phyloP scores from a whole-genome alignment of 1,140 invertebrate genomes.

The Heliothis subflexa region DNA sequence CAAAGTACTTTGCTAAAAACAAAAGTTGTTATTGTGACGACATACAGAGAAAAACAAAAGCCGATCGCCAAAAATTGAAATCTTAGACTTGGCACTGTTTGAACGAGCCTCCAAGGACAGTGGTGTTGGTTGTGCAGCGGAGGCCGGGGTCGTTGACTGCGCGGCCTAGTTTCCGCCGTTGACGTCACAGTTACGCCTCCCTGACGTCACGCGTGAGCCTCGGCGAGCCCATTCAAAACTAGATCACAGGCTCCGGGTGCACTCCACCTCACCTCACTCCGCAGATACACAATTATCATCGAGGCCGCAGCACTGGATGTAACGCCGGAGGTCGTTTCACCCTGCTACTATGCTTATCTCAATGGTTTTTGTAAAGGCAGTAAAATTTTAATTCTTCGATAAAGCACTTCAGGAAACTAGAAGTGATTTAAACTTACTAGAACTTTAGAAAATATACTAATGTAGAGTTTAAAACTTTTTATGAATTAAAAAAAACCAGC shows the following conservation, averaged over 20 bases:
- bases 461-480: too few relatives aligned
- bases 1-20: not conserved
- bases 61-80: not conserved
- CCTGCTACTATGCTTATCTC: slow-evolving; percentile 9
- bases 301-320: slow-evolving; percentile 63
- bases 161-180: slow-evolving; percentile 76
- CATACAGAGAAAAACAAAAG: not conserved
- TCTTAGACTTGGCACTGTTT: slow-evolving; percentile 46
- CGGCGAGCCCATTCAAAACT: slow-evolving; percentile 82
- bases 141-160: slow-evolving; percentile 71
- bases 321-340: slow-evolving; percentile 73
- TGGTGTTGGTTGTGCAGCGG: slow-evolving; percentile 67
- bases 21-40: not conserved
- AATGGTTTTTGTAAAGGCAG: slow-evolving; percentile 53
- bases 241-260: slow-evolving; percentile 71
- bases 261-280: slow-evolving; percentile 59
- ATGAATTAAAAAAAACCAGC: too few relatives aligned
- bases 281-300: slow-evolving; percentile 58
- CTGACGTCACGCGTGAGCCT: slow-evolving; percentile 79
- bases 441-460: too few relatives aligned
- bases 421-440: too few relatives aligned
- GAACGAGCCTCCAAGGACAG: slow-evolving; percentile 38
- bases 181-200: slow-evolving; percentile 82
- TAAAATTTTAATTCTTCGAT: not conserved
- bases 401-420: not conserved